Conservation (phyloP, 2,888 invertebrate genomes). For the Synanthedon formicaeformis region DNA sequence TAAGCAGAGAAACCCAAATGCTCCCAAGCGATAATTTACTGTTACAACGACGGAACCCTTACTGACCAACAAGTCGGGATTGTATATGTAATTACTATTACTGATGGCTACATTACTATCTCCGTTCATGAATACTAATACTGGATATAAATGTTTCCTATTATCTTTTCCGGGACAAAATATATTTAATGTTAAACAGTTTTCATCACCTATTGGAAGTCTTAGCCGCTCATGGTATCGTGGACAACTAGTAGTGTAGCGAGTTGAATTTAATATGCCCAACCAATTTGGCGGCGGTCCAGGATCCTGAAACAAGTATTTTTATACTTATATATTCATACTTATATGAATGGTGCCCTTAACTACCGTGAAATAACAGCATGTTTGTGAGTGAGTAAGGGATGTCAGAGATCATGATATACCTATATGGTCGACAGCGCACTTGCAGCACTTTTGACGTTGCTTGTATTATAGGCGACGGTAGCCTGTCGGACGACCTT, state of each 20-base stretch:
- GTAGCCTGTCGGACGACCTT: too few species aligned
- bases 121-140: conserved; percentile 11
- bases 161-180: conserved; percentile 6
- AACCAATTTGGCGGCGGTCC: conserved; percentile 10
- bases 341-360: too few species aligned
- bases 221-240: conserved; percentile 7
- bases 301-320: conserved; percentile 7
- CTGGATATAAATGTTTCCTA: conserved; percentile 7
- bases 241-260: conserved; percentile 5
- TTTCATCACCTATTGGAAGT: conserved; percentile 8
- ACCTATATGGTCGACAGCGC: too few species aligned
- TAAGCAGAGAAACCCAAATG: not conserved
- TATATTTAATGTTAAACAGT: conserved; percentile 10
- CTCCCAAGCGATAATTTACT: not conserved
- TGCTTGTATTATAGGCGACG: too few species aligned
- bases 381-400: too few species aligned
- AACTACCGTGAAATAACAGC: too few species aligned
- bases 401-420: too few species aligned
- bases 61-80: not conserved
- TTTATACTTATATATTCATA: too few species aligned
- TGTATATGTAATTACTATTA: conserved; percentile 3
- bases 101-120: conserved; percentile 3
- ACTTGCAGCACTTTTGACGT: too few species aligned
- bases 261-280: conserved; percentile 8
- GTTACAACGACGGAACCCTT: not conserved